phyloP scores from a whole-genome alignment of 2,113 vertebrate genomes.

The Alexandromys fortis region DNA sequence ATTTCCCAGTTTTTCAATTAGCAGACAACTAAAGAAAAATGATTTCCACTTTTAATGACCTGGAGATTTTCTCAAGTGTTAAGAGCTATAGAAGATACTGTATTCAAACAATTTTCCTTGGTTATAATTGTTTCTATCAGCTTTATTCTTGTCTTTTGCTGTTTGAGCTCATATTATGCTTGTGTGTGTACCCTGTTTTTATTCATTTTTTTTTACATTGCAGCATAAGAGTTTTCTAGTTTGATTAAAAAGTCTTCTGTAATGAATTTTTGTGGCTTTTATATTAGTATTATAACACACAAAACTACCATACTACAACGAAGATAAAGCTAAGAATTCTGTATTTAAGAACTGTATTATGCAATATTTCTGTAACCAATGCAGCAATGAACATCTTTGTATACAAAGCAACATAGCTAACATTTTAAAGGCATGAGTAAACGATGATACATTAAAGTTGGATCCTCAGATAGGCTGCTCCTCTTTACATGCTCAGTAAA shows the following conservation, averaged over 20 bases:
- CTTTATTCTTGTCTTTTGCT: not conserved
- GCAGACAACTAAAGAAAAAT: conserved; percentile 21
- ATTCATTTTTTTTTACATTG: not conserved
- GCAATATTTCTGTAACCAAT: not conserved
- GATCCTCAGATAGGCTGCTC: not conserved
- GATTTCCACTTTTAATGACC: not conserved
- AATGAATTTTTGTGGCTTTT: not conserved
- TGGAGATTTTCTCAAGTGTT: not conserved
- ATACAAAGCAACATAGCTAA: not conserved
- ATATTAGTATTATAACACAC: not conserved
- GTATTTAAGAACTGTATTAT: not conserved
- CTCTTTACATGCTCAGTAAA: not conserved
- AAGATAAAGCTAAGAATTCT: not conserved
- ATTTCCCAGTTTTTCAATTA: not conserved
- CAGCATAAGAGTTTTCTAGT: not conserved
- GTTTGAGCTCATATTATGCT: not conserved
- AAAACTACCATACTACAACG: not conserved
- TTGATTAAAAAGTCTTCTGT: not conserved
- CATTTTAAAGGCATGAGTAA: not conserved
- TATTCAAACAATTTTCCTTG: not conserved
- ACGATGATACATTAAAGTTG: not conserved
- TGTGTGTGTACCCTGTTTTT: not conserved
- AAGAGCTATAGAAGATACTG: not conserved
- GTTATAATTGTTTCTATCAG: not conserved
- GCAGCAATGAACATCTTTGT: not conserved